Evolutionary conservation across 1,140 invertebrate genomes (phyloP), one percentile per base, ranked within the genome.

Genomic region (Microvelia longipes): DNA sequence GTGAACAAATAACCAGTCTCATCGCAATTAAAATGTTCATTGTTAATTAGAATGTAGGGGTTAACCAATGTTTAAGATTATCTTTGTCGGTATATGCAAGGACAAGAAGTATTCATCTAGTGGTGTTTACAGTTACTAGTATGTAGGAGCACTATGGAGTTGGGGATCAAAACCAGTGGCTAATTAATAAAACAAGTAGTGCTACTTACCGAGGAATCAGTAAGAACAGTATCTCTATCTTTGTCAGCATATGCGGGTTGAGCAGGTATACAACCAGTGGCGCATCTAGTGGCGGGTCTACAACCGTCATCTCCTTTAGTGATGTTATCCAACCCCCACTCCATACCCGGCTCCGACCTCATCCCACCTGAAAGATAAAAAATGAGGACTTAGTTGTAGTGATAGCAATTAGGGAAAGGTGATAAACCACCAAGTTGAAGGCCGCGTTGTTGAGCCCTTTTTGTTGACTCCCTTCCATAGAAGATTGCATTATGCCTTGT

Each of bases 281-380:
- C 67, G 35, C 25, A n/a, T 30, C 67, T n/a, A 50, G 35, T 29
- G 67, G 35, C 19, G 30, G 35, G 50, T 68, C 67, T 0, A 50
- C 61, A 24, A 68, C 30, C 50, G 30, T 28, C 1, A 29, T 25
- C 28, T 26, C 28, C 26, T 19, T n/a, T 24, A 25, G 1, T 14
- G 67, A 26, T 15, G 50, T 50, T 26, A 25, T 68, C 1, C 67
- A 14, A 13, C 27, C 67, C 35, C 67, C 67, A 68, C 50, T 68
- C 67, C 1, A 29, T 25, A 11, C 67, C 67, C 67, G 35, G 50
- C 67, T 68, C 67, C 1, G 67, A 68, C 30, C 67, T 28, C 67
- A 68, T 68, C 19, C 24, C 24, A 1, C 25, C 24, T 13, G 27
- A 28, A 24, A 28, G 28, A n/a, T n/a, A n/a, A n/a, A n/a, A n/a